Evolutionary conservation across 2,113 vertebrate genomes (phyloP).

Genomic region (Sinocyclocheilus anophthalmus): DNA sequence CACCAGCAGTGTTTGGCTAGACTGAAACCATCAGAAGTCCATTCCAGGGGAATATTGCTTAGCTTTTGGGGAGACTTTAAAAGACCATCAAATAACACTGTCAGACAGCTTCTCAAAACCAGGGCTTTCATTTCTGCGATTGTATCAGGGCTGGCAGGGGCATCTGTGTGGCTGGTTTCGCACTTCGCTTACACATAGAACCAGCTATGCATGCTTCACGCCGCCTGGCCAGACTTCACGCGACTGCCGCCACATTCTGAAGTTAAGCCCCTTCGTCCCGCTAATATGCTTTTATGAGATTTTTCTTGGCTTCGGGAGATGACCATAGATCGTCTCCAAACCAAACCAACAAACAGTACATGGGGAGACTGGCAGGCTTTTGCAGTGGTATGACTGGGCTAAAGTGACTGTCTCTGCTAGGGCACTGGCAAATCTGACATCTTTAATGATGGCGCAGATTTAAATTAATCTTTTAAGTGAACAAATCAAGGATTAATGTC

Average conservation of each 20-base stretch:
- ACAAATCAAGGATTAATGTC: not conserved
- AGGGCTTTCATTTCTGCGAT: constrained; percentile 39
- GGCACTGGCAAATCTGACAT: not conserved
- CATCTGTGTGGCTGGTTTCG: constrained; percentile 51
- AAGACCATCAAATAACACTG: constrained; percentile 32
- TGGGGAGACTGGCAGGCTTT: constrained; percentile 39
- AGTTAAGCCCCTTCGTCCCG: constrained; percentile 45
- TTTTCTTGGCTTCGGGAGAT: constrained; percentile 58
- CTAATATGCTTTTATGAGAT: constrained; percentile 59
- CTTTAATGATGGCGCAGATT: not conserved
- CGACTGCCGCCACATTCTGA: constrained; percentile 46
- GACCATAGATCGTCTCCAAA: constrained; percentile 51
- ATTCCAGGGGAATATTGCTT: constrained; percentile 19
- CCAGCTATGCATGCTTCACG: constrained; percentile 41
- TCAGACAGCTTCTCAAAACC: constrained; percentile 36
- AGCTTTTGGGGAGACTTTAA: constrained; percentile 35
- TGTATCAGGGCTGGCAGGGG: constrained; percentile 25
- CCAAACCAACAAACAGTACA: constrained; percentile 56
- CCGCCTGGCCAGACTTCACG: constrained; percentile 58
- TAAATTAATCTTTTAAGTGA: not conserved
- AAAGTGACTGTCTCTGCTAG: constrained; percentile 21
- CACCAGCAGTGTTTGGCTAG: constrained; percentile 16
- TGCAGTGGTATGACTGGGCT: constrained; percentile 33
- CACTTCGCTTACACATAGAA: constrained; percentile 48
- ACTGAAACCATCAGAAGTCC: not conserved